Evolutionary conservation across 2,113 vertebrate genomes (phyloP), one percentile per base, ranked within the genome.

Genomic region (Salvator merianae): DNA sequence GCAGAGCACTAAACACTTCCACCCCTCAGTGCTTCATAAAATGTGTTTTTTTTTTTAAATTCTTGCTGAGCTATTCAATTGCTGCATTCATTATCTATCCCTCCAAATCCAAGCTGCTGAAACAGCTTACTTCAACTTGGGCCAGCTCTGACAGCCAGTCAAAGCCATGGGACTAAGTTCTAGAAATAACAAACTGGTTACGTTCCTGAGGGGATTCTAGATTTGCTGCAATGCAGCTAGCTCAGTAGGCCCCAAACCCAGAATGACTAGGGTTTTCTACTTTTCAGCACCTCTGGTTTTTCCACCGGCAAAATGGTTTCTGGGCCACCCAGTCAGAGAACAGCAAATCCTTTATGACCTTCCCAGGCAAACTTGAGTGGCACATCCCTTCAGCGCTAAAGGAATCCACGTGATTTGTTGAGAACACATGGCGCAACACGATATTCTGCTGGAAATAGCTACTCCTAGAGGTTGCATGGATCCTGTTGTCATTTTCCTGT

Each of bases 311-410:
- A 50, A 50, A 73, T 13, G 38, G 91, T 87, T 5, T 7, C 87
- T 0, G 7, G 83, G 0, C 36, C 86, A 81, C 63, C 59, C 0
- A 4, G 84, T 72, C 1, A 80, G 90, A 91, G 91, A 18, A 8
- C 74, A 32, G 16, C 84, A 91, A 92, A 92, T 92, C 91, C 90
- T 81, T 26, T 24, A 0, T 0, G 90, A 89, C 89, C 92, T 91
- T 86, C 62, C 79, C 4, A 62, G 38, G 76, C 32, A 86, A 40
- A 85, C 14, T 65, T 0, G 1, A 40, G 5, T 65, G 80, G 30
- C 14, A 20, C 5, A 1, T 50, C n/a, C 69, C 59, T 32, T 30
- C 80, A 71, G 36, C 5, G 86, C 22, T 2, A 47, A 85, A 87
- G 84, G 30, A 72, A 86, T 69, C 1, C 0, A 83, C 0, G 0